A percentile compares a stretch with the other conserved stretches of the same genome.
Evolutionary conservation across 2,797 vertebrate genomes (phyloP).

Genomic region (Alfaro cultratus): DNA sequence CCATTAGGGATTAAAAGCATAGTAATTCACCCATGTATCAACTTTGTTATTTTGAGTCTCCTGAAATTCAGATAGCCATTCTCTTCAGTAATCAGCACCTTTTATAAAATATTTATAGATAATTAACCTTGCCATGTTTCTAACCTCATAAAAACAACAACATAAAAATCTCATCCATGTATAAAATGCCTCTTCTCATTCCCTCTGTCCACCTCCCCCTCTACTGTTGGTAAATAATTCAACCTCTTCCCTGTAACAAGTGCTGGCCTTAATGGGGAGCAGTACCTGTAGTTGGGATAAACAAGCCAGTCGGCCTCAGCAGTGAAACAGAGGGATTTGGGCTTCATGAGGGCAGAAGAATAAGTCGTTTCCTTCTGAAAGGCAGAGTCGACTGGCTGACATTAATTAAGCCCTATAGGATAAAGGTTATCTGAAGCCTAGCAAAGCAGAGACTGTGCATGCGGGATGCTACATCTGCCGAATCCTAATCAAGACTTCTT

Average conservation of each 20-base stretch:
- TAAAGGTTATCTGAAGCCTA: conserved; percentile 85
- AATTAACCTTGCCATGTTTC: conserved; percentile 71
- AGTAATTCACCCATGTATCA: conserved; percentile 32
- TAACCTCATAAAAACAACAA: conserved; percentile 59
- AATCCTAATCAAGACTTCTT: conserved; percentile 79
- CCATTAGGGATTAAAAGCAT: conserved; percentile 40
- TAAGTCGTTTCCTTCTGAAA: conserved; percentile 83
- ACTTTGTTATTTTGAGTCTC: conserved; percentile 30
- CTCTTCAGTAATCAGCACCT: conserved; percentile 44
- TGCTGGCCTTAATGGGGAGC: conserved; percentile 83
- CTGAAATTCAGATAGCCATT: background rate
- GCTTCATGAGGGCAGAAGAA: conserved; percentile 80
- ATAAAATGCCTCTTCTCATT: conserved; percentile 49
- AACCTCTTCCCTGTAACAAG: conserved; percentile 82
- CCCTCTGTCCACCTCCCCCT: conserved; percentile 47
- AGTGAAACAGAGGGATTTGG: conserved; percentile 83
- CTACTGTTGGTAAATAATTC: conserved; percentile 85
- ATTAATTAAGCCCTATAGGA: conserved; percentile 87
- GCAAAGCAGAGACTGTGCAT: conserved; percentile 72
- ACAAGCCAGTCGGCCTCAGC: conserved; percentile 75
- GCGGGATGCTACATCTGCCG: conserved; percentile 66
- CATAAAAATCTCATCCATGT: conserved; percentile 56
- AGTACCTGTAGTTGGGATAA: conserved; percentile 83
- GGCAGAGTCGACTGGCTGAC: conserved; percentile 79
- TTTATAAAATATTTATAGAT: conserved; percentile 61